Evolutionary conservation across 92 coral and sea anemone species (phyloP), one percentile per base, ranked within the genome.

Genomic region (Isaurus tuberculatus): DNA sequence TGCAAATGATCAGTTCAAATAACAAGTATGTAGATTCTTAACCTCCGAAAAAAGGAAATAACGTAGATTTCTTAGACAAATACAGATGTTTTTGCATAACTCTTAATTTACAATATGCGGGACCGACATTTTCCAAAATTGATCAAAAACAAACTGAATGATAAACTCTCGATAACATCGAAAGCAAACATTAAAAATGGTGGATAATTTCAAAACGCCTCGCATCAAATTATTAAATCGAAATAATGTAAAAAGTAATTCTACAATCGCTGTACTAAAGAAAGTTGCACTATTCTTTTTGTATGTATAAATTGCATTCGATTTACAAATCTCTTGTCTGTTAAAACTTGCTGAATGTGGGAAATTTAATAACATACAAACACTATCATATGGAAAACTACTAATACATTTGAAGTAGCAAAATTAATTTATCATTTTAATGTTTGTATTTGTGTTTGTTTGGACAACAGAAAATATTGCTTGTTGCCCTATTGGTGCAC

Each of bases 201-300:
- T 16, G 29, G 51, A 69, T 60, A 58, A 77, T 77, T 58, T 22
- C 70, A 77, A 77, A 32, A 58, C 55, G 70, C 58, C 32, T 19
- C 49, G 43, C 29, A 58, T 36, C n/a, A 10, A 31, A 33, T 57
- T 53, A 75, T 53, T 13, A 44, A 27, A 77, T 77, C 70, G 58
- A 25, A 36, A 20, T 8, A 65, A 22, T 49, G 20, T 23, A 9
- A 51, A 34, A 26, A 55, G 19, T 75, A 43, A 53, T 33, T 10
- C 36, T 63, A 29, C 5, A 27, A 3, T 55, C 82, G 6, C 14
- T n/a, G 33, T 27, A 60, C 53, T 40, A 77, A 77, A 51, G 40
- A 36, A 16, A 5, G 5, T 9, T 22, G 22, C 36, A 15, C 31
- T 28, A 32, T 33, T 9, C 23, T 27, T 13, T 8, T n/a, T n/a